Evolutionary conservation across 2,113 vertebrate genomes (phyloP).

Genomic region (Amazona guildingii): DNA sequence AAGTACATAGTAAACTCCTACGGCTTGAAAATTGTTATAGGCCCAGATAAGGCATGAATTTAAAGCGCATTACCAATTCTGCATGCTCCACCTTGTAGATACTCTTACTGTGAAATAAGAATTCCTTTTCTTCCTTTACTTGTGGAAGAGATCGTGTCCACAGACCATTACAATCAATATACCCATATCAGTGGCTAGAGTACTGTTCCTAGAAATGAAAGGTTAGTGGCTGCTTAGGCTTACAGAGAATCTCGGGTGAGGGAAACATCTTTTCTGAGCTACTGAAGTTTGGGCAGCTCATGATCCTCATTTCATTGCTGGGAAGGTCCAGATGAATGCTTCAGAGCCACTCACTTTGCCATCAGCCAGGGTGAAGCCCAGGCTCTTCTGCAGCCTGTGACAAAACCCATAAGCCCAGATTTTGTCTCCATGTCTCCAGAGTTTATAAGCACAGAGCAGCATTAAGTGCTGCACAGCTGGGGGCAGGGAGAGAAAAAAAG

Average conservation of each 20-base stretch:
- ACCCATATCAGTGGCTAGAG: not conserved
- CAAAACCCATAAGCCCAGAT: constrained; percentile 32
- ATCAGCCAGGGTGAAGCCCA: constrained; percentile 20
- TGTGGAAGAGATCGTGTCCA: not conserved
- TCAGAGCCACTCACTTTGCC: not conserved
- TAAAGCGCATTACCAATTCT: not conserved
- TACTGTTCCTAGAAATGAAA: not conserved
- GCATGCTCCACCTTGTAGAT: not conserved
- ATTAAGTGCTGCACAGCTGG: not conserved
- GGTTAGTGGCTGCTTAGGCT: not conserved
- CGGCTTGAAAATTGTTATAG: not conserved
- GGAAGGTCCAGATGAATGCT: not conserved
- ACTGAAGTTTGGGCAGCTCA: not conserved
- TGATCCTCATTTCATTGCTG: not conserved
- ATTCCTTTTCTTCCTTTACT: not conserved
- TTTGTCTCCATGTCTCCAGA: not conserved
- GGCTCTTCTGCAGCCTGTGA: not conserved
- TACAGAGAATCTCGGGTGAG: not conserved
- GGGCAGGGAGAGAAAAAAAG: not conserved
- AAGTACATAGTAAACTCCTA: not conserved
- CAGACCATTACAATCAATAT: not conserved
- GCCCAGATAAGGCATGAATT: not conserved
- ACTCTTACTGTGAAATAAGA: not conserved
- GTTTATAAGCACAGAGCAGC: not conserved
- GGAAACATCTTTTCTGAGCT: not conserved